Evolutionary conservation across 2,888 invertebrate genomes (phyloP).

Genomic region (Morpho helenor): DNA sequence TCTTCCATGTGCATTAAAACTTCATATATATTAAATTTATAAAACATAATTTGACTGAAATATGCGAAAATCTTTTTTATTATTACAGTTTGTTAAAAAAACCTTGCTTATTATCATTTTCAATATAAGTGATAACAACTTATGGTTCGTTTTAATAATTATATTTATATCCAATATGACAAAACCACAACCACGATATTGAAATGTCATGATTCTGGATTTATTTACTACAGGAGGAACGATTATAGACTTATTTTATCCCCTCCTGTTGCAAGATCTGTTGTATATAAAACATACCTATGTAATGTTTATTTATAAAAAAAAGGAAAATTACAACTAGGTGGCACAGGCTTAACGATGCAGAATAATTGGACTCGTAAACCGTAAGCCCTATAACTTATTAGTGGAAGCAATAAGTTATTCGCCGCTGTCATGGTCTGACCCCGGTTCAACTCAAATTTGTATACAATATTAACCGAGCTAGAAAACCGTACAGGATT

Average conservation of each 20-base stretch:
- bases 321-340: slow-evolving; percentile 1
- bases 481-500: slow-evolving; percentile 49
- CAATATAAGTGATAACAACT: too few species aligned
- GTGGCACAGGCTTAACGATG: slow-evolving; percentile 27
- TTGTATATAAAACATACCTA: neutral
- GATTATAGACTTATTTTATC: neutral
- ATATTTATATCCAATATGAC: too few species aligned
- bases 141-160: too few species aligned
- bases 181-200: too few species aligned
- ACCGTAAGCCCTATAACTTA: slow-evolving; percentile 29
- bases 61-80: too few species aligned
- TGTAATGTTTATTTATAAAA: neutral
- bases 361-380: slow-evolving; percentile 30
- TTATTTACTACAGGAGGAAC: too few species aligned
- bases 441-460: slow-evolving; percentile 40
- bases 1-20: too few species aligned
- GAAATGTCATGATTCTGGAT: too few species aligned
- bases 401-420: slow-evolving; percentile 36
- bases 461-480: slow-evolving; percentile 53
- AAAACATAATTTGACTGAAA: too few species aligned
- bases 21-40: too few species aligned
- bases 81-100: too few species aligned
- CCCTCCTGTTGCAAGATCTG: neutral
- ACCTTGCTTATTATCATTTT: too few species aligned
- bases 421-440: slow-evolving; percentile 37